Evolutionary conservation across 2,797 vertebrate species (phyloP), one percentile per base, ranked within the genome.

Genomic region (Dermochelys coriacea): DNA sequence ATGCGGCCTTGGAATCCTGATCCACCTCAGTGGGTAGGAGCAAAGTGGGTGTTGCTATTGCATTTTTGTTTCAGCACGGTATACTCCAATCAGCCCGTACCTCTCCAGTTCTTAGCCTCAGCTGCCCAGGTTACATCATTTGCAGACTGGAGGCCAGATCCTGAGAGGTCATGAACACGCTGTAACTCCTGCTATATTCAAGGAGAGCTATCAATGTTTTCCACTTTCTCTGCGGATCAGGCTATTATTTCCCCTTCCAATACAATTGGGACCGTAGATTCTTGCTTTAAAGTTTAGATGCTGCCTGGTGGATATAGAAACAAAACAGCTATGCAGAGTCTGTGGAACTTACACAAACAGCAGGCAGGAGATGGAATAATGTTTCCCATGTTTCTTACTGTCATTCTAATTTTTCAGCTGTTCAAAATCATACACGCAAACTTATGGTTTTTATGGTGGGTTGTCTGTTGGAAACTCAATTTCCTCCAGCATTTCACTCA

Each of bases 21-120:
- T 71, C 95, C 91, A 91, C 85, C 94, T 95, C 75, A 57, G 79
- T 64, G 74, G 75, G 52, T 64, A 81, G 93, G 84, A 90, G 77
- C 5, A 78, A 95, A 29, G 18, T 85, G 80, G 80, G 82, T 80
- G 29, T 61, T 49, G n/a, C 37, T 68, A 12, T 77, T 45, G 41
- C 1, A 1, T 83, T 93, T 93, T 45, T 83, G 54, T 68, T 89
- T 84, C 77, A 45, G 57, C 54, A 47, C 14, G 29, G 18, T 59
- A 82, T 31, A 18, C 54, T 45, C 37, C 45, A 71, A 71, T 21
- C 16, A n/a, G 10, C 19, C 12, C 23, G n/a, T 21, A 71, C 5
- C n/a, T 79, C 18, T n/a, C 51, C 64, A 0, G 71, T 91, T 85
- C 45, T 3, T 0, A 83, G 86, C 57, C 50, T 14, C 29, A 49